These are phyloP conservation scores for Melanotaenia nigrans DNA, from an alignment of 2,797 vertebrate genomes.

Conservation along the genomic window DNA sequence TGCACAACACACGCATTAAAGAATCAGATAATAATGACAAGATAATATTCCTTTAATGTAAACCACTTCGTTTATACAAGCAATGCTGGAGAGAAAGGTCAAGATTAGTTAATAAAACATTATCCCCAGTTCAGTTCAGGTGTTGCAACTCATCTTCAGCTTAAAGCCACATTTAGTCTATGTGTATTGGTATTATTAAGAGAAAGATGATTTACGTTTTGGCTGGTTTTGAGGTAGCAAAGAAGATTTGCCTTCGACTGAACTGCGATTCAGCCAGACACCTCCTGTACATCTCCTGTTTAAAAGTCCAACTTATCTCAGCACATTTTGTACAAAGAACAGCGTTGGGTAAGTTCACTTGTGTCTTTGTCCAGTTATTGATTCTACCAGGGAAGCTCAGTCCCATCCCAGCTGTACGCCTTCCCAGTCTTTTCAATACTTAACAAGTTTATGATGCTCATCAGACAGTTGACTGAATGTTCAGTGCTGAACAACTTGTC, in stretches of 20 bases:
- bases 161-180: neutral
- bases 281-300: accelerated
- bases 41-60: neutral
- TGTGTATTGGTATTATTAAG: neutral
- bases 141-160: neutral
- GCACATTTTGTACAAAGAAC: neutral
- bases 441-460: slow-evolving; percentile 73
- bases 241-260: neutral
- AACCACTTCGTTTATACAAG: neutral
- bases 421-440: slow-evolving; percentile 72
- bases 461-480: slow-evolving; percentile 72
- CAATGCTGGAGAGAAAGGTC: neutral
- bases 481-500: slow-evolving; percentile 76
- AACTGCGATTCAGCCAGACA: slow-evolving; percentile 1
- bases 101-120: neutral
- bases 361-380: neutral
- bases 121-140: neutral
- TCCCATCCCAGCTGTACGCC: slow-evolving; percentile 75
- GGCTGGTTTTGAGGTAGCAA: slow-evolving; percentile 12
- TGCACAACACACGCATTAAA: neutral
- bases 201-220: slow-evolving; percentile 3
- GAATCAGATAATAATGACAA: neutral
- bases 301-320: neutral
- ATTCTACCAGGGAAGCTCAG: slow-evolving; percentile 75
- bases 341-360: neutral